Percentiles rank a stretch among this genome's conserved stretches.
These are phyloP conservation scores for zebrafish (Danio rerio) DNA, from an alignment of 2,113 vertebrate genomes.

Conservation along the genomic window DNA sequence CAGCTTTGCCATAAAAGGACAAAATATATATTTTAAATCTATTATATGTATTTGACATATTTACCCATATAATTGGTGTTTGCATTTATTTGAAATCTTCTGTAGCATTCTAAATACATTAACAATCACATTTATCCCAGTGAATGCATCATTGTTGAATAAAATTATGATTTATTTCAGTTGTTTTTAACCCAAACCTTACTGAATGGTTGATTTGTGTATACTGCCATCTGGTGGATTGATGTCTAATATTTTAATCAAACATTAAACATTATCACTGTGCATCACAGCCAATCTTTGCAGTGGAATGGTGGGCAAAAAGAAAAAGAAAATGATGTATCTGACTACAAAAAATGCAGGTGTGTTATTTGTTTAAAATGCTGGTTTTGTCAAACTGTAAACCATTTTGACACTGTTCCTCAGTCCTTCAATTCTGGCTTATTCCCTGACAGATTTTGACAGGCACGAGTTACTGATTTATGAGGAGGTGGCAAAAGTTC, in stretches of 20 bases:
- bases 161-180: not conserved
- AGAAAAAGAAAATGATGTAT: slow-evolving; percentile 99
- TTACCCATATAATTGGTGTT: too few species aligned
- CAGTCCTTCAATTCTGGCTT: not conserved
- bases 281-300: slow-evolving; percentile 85
- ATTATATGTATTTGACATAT: too few species aligned
- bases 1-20: too few species aligned
- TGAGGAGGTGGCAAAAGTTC: slow-evolving; percentile 93
- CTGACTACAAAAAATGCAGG: slow-evolving; percentile 96
- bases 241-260: not conserved
- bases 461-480: slow-evolving; percentile 94
- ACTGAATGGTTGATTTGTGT: slow-evolving; percentile 8
- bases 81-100: not conserved
- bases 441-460: slow-evolving; percentile 87
- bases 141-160: not conserved
- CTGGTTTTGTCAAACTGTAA: not conserved
- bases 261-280: not conserved
- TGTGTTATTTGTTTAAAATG: not conserved
- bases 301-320: slow-evolving; percentile 88
- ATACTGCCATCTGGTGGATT: slow-evolving; percentile 52
- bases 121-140: not conserved
- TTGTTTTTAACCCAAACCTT: not conserved
- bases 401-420: not conserved
- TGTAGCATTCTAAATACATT: not conserved
- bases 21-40: too few species aligned